Conservation (phyloP, 2,888 invertebrate genomes). For the Drosophila longiperda region DNA sequence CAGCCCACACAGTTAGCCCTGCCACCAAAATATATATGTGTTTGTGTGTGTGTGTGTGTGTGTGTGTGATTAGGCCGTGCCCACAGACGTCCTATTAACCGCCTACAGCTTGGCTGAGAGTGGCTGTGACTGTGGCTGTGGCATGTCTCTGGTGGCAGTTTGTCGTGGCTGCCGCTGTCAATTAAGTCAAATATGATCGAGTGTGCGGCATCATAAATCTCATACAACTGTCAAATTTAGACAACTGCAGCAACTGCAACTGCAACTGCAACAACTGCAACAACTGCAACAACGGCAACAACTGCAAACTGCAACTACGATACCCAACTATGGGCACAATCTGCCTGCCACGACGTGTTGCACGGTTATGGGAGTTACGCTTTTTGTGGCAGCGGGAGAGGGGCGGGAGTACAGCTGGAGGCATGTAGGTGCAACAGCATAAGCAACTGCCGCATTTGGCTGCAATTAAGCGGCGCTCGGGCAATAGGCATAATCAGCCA, state of each 20-base stretch:
- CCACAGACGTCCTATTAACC: conserved; percentile 29
- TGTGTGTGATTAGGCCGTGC: conserved; percentile 26
- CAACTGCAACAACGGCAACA: conserved; percentile 11
- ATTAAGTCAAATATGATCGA: conserved; percentile 80
- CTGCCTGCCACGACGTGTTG: conserved; percentile 5
- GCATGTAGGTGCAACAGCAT: conserved; percentile 3
- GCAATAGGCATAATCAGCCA: conserved; percentile 57
- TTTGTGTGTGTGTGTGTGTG: not conserved
- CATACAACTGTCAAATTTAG: conserved; percentile 70
- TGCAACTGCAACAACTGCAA: conserved; percentile 1
- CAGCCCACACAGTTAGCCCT: conserved; percentile 22
- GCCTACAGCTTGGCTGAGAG: conserved; percentile 28
- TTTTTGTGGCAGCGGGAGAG: not conserved
- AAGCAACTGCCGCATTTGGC: conserved; percentile 42
- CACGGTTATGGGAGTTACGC: not conserved
- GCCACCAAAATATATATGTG: not conserved
- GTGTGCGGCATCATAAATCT: conserved; percentile 77
- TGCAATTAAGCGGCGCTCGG: conserved; percentile 58
- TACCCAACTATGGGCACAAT: conserved; percentile 52
- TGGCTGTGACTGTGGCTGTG: conserved; percentile 56
- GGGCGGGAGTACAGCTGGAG: not conserved
- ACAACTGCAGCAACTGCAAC: conserved; percentile 61
- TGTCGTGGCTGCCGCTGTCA: conserved; percentile 78
- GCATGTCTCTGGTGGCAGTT: conserved; percentile 68
- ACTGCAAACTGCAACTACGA: conserved; percentile 13